These are phyloP conservation scores for Limenitis camilla DNA, from an alignment of 2,888 invertebrate genomes.

Conservation along the genomic window DNA sequence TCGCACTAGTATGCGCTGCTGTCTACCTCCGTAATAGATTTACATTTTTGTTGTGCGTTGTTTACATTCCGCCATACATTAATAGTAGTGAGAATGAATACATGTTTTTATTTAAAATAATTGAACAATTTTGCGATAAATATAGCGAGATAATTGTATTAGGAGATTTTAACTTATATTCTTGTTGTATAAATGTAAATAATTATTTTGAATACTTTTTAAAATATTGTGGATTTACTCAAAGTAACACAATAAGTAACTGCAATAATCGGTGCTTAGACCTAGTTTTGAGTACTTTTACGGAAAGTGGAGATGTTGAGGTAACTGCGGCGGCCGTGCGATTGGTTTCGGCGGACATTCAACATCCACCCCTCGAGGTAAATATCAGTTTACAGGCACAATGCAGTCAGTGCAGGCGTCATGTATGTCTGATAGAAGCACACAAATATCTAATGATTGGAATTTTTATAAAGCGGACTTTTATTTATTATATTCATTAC, in stretches of 20 bases:
- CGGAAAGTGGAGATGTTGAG: background rate
- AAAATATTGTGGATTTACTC: slow-evolving; percentile 13
- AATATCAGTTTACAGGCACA: background rate
- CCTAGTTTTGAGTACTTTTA: slow-evolving; percentile 11
- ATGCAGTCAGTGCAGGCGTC: no score
- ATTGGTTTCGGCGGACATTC: slow-evolving; percentile 11
- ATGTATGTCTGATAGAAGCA: no score
- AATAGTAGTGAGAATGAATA: background rate
- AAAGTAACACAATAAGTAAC: slow-evolving; percentile 8
- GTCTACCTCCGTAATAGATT: slow-evolving; percentile 6
- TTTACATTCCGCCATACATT: slow-evolving; percentile 15
- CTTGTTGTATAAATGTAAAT: slow-evolving; percentile 3
- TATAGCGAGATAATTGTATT: no score
- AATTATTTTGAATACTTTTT: slow-evolving; percentile 16
- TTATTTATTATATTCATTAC: no score
- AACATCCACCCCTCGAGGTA: slow-evolving; percentile 17
- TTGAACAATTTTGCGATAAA: no score
- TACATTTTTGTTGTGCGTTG: slow-evolving; percentile 12
- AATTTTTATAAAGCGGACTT: no score
- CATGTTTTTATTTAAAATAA: no score
- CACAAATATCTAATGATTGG: no score
- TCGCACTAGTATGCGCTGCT: slow-evolving; percentile 14
- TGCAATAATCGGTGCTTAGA: slow-evolving; percentile 7
- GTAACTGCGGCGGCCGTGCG: no score
- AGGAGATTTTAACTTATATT: no score